Evolutionary conservation across 2,888 invertebrate species (phyloP).

Genomic region (Corythucha ciliata): DNA sequence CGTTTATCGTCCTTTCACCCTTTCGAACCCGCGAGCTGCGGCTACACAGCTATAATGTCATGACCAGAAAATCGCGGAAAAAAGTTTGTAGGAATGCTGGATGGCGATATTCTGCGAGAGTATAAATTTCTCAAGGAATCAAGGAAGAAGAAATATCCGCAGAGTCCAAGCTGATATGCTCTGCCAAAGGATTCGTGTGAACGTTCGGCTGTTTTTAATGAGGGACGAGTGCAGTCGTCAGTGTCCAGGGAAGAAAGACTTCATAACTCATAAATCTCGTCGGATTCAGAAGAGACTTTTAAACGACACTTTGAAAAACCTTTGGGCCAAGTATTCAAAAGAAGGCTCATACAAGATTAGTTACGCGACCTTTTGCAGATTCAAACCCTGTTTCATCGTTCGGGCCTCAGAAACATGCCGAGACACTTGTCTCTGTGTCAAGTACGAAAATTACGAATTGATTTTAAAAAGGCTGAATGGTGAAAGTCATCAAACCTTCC

Average conservation of each 20-base stretch:
- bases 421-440: conserved; percentile 2
- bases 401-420: neutral
- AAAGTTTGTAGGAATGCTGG: no score
- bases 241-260: conserved; percentile 6
- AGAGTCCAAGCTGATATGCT: no score
- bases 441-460: conserved; percentile 10
- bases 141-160: no score
- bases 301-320: conserved; percentile 5
- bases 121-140: no score
- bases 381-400: neutral
- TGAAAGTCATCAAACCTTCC: no score
- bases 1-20: no score
- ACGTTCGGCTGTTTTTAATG: neutral
- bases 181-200: neutral
- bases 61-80: no score
- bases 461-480: no score
- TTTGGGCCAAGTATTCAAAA: neutral
- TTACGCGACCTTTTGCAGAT: conserved; percentile 9
- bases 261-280: conserved; percentile 2
- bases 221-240: conserved; percentile 1
- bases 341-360: neutral
- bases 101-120: no score
- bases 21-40: no score
- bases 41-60: no score
- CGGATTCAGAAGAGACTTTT: neutral